These are phyloP conservation scores for Ctenopoma kingsleyae DNA, from an alignment of 2,797 vertebrate genomes.

Conservation along the genomic window DNA sequence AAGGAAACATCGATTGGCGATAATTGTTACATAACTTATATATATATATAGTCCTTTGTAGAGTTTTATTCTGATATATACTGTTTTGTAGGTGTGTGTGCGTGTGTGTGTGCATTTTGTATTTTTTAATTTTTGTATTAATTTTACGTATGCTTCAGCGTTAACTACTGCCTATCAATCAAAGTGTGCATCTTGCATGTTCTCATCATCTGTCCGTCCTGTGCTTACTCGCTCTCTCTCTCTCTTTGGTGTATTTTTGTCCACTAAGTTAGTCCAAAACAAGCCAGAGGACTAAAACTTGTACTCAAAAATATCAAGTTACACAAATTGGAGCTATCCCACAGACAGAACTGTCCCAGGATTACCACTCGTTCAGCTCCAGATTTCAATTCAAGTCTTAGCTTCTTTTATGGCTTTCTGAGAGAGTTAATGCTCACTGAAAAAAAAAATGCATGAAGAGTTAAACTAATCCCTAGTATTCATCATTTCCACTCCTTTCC, in stretches of 20 bases:
- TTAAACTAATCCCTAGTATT: slow-evolving; percentile 40
- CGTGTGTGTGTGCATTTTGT: slow-evolving; percentile 83
- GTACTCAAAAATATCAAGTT: slow-evolving; percentile 17
- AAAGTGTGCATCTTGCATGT: slow-evolving; percentile 84
- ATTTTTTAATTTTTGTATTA: slow-evolving; percentile 88
- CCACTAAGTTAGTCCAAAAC: slow-evolving; percentile 27
- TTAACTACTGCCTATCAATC: slow-evolving; percentile 87
- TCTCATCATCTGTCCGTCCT: slow-evolving; percentile 65
- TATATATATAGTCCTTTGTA: slow-evolving; percentile 88
- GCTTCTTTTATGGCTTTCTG: slow-evolving; percentile 42
- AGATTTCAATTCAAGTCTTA: slow-evolving; percentile 47
- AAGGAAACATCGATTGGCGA: slow-evolving; percentile 78
- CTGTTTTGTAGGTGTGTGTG: slow-evolving; percentile 88
- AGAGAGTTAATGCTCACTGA: slow-evolving; percentile 34
- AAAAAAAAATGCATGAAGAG: slow-evolving; percentile 63
- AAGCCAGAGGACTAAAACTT: slow-evolving; percentile 47
- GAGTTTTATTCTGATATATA: slow-evolving; percentile 88
- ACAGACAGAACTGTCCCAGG: slow-evolving; percentile 19
- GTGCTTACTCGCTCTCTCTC: slow-evolving; percentile 61
- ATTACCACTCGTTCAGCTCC: slow-evolving; percentile 17
- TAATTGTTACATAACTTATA: slow-evolving; percentile 84
- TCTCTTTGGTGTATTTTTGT: slow-evolving; percentile 66
- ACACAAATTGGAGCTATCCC: slow-evolving; percentile 32
- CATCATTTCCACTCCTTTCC: slow-evolving; percentile 34
- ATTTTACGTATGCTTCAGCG: slow-evolving; percentile 87